Conservation (phyloP, 2,888 invertebrate genomes). For the Campoplex capitator region DNA sequence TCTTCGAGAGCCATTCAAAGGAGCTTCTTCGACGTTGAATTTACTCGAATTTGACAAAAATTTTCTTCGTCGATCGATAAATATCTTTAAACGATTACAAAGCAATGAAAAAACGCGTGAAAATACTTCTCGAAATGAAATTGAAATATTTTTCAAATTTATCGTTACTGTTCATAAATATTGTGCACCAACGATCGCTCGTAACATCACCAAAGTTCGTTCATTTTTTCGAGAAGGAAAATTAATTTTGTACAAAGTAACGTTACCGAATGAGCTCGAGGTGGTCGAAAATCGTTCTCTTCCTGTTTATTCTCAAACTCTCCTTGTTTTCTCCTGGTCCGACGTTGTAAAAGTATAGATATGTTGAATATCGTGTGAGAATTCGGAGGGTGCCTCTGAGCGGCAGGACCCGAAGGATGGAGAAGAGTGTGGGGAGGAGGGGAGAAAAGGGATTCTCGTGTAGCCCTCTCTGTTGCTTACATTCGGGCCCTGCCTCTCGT, state of each 20-base stretch:
- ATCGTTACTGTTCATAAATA: neutral
- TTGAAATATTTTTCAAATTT: neutral
- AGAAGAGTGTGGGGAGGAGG: neutral
- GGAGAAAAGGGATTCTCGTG: conserved; percentile 23
- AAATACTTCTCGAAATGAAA: neutral
- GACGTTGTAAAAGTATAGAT: neutral
- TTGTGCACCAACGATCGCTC: neutral
- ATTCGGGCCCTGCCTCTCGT: conserved; percentile 51
- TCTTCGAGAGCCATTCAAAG: no score
- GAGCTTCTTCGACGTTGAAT: neutral
- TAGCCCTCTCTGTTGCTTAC: conserved; percentile 16
- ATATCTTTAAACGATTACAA: no score
- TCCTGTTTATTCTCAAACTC: conserved; percentile 33
- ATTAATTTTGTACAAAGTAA: neutral
- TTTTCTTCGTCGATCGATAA: neutral
- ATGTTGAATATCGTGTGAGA: neutral
- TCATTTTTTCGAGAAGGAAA: neutral
- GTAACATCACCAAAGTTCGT: neutral
- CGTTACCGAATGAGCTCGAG: conserved; percentile 15
- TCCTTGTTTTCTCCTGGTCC: conserved; percentile 20
- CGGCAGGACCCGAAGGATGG: neutral
- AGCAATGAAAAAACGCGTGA: neutral
- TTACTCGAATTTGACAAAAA: neutral
- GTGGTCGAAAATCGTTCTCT: conserved; percentile 27
- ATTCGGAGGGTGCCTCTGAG: conserved; percentile 8